A percentile compares a stretch with the other conserved stretches of the same genome.
phyloP scores from a whole-genome alignment of 2,113 vertebrate species.

The Silurus glanis region DNA sequence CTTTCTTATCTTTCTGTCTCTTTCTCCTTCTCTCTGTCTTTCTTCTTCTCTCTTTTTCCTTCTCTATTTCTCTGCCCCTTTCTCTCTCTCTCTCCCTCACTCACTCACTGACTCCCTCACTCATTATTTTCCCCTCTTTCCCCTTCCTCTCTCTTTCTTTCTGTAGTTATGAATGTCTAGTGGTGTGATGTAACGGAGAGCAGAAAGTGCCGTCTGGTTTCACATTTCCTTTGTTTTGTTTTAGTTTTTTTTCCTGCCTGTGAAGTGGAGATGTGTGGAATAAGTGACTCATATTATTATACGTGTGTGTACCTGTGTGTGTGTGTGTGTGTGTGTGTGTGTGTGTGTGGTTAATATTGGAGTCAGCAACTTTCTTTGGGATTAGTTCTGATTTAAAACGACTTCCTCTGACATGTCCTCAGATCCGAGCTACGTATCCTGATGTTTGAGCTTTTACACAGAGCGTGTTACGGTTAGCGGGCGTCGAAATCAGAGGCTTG shows the following conservation, averaged over 20 bases:
- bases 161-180: slow-evolving; percentile 41
- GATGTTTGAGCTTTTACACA: background rate
- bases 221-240: slow-evolving; percentile 27
- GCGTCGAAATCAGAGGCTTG: background rate
- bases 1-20: slow-evolving; percentile 35
- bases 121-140: slow-evolving; percentile 35
- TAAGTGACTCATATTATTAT: slow-evolving; percentile 18
- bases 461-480: background rate
- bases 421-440: background rate
- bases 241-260: slow-evolving; percentile 22
- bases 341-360: background rate
- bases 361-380: background rate
- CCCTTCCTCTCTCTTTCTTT: slow-evolving; percentile 30
- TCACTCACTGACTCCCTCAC: slow-evolving; percentile 9
- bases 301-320: background rate
- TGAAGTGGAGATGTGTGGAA: slow-evolving; percentile 11
- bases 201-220: slow-evolving; percentile 46
- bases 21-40: slow-evolving; percentile 18
- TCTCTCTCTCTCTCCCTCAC: background rate
- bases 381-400: background rate
- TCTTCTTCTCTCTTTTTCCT: slow-evolving; percentile 28
- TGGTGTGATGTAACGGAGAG: slow-evolving; percentile 31
- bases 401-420: background rate
- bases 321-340: slow-evolving; percentile 5
- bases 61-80: slow-evolving; percentile 24